Conservation (phyloP, 1,140 invertebrate genomes). For the Zelostemma sp. region DNA sequence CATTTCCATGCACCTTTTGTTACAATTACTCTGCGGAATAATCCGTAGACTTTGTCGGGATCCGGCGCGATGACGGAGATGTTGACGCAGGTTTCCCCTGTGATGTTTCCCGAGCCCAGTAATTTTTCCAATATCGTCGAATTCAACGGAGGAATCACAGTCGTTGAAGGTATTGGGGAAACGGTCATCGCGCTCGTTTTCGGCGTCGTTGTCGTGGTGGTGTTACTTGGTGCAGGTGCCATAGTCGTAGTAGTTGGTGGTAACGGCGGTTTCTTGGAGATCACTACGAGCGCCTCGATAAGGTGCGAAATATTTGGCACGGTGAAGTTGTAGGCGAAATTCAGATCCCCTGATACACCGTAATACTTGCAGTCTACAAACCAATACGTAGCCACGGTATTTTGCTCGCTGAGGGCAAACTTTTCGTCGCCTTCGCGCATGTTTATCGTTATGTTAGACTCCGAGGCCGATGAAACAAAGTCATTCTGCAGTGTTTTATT, state of each 20-base stretch:
- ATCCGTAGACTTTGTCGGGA: constrained; percentile 79
- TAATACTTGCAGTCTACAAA: constrained; percentile 82
- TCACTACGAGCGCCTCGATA: constrained; percentile 79
- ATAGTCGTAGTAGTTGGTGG: constrained; percentile 72
- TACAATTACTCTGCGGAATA: constrained; percentile 74
- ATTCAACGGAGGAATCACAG: neutral
- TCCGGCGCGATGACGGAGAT: constrained; percentile 73
- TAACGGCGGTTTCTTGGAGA: constrained; percentile 75
- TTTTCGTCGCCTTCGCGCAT: constrained; percentile 73
- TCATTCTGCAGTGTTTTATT: constrained; percentile 70
- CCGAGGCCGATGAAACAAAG: constrained; percentile 74
- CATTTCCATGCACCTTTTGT: constrained; percentile 71
- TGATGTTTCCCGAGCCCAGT: constrained; percentile 24
- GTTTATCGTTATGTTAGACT: constrained; percentile 73
- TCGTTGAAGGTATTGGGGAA: constrained; percentile 33
- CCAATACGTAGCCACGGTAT: constrained; percentile 79
- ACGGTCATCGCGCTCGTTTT: constrained; percentile 39
- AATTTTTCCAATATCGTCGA: constrained; percentile 4
- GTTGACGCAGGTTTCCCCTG: constrained; percentile 74
- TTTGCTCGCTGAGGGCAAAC: constrained; percentile 74
- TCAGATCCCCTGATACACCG: constrained; percentile 74
- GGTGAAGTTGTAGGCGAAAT: constrained; percentile 76
- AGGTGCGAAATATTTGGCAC: constrained; percentile 72
- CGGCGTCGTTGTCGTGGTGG: constrained; percentile 40
- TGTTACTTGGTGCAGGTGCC: constrained; percentile 64